Evolutionary conservation across 2,888 invertebrate genomes (phyloP).

Genomic region (Hirtodrosophila confusa): DNA sequence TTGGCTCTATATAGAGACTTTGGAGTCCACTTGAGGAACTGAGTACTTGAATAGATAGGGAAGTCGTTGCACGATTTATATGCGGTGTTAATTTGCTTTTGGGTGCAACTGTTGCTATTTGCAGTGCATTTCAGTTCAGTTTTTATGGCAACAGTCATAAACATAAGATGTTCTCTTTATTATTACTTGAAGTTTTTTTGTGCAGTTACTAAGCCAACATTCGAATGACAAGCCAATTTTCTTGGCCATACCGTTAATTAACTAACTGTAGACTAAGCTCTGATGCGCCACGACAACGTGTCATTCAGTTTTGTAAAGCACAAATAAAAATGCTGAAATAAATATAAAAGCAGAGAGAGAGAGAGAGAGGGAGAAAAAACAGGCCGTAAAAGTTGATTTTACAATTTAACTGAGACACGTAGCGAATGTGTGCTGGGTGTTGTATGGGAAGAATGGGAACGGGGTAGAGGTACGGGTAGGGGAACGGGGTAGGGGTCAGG

Average conservation of each 20-base stretch:
- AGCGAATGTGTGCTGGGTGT: constrained; percentile 7
- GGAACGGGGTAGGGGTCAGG: neutral
- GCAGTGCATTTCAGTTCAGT: constrained; percentile 25
- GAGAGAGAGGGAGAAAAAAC: constrained; percentile 6
- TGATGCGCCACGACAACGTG: constrained; percentile 25
- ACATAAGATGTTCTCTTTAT: neutral
- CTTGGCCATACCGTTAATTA: constrained; percentile 36
- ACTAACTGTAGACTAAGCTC: constrained; percentile 51
- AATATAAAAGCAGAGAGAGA: no score
- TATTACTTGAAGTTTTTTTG: constrained; percentile 7
- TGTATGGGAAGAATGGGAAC: neutral
- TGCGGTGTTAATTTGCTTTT: constrained; percentile 40
- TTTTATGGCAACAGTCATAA: constrained; percentile 7
- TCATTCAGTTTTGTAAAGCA: constrained; percentile 18
- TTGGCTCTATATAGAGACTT: neutral
- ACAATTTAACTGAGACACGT: constrained; percentile 50
- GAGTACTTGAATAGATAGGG: constrained; percentile 13
- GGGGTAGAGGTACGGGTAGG: no score
- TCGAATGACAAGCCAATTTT: constrained; percentile 32
- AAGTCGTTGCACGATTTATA: constrained; percentile 60
- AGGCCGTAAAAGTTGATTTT: constrained; percentile 46
- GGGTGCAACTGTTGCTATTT: constrained; percentile 11
- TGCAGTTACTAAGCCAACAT: constrained; percentile 1
- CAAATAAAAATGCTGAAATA: neutral
- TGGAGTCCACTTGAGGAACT: constrained; percentile 1